phyloP scores from a whole-genome alignment of 2,797 vertebrate genomes.

The Oreochromis grahami region DNA sequence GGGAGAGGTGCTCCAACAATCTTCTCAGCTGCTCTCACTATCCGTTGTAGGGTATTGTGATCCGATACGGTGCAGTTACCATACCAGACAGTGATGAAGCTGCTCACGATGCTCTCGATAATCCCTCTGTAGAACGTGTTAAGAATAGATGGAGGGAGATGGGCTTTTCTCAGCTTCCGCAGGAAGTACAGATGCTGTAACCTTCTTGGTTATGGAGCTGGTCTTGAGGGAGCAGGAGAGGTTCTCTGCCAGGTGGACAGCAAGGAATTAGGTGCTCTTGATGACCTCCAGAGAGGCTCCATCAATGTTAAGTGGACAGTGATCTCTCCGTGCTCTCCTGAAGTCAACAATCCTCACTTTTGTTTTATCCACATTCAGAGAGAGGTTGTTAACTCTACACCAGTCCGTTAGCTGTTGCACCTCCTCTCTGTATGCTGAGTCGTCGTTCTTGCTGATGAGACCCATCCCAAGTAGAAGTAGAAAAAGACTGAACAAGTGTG shows the following conservation, averaged over 20 bases:
- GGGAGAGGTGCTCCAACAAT: neutral
- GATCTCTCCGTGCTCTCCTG: neutral
- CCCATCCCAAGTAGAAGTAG: neutral
- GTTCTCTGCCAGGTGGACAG: neutral
- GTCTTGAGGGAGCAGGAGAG: neutral
- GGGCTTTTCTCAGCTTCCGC: neutral
- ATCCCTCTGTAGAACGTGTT: neutral
- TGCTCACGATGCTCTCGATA: neutral
- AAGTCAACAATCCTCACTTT: neutral
- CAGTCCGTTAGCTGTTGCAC: neutral
- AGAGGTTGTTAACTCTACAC: neutral
- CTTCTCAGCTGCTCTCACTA: neutral
- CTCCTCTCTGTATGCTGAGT: neutral
- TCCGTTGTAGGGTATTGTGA: neutral
- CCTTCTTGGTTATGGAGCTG: neutral
- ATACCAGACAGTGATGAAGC: neutral
- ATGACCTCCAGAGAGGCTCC: neutral
- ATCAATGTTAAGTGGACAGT: neutral
- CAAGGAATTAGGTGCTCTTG: neutral
- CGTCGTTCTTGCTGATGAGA: neutral
- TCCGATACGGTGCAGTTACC: neutral
- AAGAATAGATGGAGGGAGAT: neutral
- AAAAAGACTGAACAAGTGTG: neutral
- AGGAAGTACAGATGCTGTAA: neutral
- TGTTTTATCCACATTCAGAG: neutral